Base-by-base conservation (phyloP, 2,888 invertebrate species). In the Lissonota sp. region DNA sequence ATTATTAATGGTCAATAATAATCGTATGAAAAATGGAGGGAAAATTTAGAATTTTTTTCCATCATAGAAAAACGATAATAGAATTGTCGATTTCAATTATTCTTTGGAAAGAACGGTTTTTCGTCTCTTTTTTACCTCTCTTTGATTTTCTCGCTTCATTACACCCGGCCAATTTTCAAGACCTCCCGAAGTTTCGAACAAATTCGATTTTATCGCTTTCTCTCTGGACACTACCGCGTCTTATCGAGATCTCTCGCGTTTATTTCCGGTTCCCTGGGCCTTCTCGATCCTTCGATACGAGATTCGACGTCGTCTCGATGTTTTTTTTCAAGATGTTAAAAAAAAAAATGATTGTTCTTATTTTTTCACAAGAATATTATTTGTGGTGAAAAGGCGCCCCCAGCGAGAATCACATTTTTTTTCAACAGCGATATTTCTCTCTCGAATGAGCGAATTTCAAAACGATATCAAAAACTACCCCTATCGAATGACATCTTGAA, bases 131-230 rank as follows among this genome's bases (percentile, higher is more conserved):
- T 55, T 46, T 37, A 8, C 37, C 14, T 8, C 44, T 53, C 71
- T 26, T 26, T 26, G 26, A 26, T 26, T 26, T 26, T 26, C 26
- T 62, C 58, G 60, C 63, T 26, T 26, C 26, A 26, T 26, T 3
- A 26, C 1, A 26, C 26, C 26, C 26, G 1, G 26, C 26, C 26
- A 26, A 26, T 26, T 26, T 26, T 26, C 3, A 26, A 26, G 26
- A 57, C 72, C 78, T 87, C 88, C 87, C 78, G 85, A 85, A 86
- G 87, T 86, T 86, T 84, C 26, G 87, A 82, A 83, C 88, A 88
- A 89, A 88, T 88, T 89, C 82, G 89, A 89, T 89, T 72, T 79
- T 89, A 89, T 89, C 89, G 85, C 58, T 7, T n/a, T 10, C 39
- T 53, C 57, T 46, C 37, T 46, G 26, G 66, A 55, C 46, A 37